Base-by-base conservation (phyloP, 2,113 vertebrate species). In the Peromyscus maniculatus region DNA sequence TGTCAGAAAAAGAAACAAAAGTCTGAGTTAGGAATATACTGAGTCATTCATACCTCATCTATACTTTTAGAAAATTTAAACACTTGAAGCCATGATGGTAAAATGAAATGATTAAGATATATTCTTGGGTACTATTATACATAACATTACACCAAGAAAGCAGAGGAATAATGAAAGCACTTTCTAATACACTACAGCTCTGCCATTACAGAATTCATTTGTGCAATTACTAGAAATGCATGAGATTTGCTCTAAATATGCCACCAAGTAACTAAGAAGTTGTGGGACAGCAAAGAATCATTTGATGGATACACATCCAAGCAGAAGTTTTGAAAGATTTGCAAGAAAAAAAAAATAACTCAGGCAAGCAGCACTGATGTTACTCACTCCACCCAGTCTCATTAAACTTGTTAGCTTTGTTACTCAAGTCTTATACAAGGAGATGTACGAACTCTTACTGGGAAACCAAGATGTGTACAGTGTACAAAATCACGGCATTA, bases 1-100 rank as follows among this genome's bases (percentile, higher is more conserved):
- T 64, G 28, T 92, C 71, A 90, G 43, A 91, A 86, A 87, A 49
- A 84, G 64, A 91, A 92, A 88, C 39, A 78, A 86, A 87, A 86
- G 4, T 75, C 67, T 91, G 66, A 92, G 43, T 91, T 69, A 83
- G 19, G 55, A 92, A 86, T 46, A 33, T 49, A 52, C 19, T 79
- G 39, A 82, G 8, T 79, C 57, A 71, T 33, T 79, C 57, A 71
- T 26, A 69, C 6, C 21, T 91, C 57, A 87, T 46, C 33, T 52
- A 5, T 84, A 15, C 36, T 66, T 33, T 46, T 55, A 57, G 19
- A 16, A 67, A 90, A 43, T 4, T 97, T 80, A 82, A 82, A 67
- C 26, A 43, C 9, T 82, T 87, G 43, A 89, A 95, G 78, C 12
- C 74, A 90, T 75, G 62, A 11, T 17, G 90, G 4, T 5, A 79